Evolutionary conservation across 2,888 invertebrate species (phyloP), one percentile per base, ranked within the genome.

Genomic region (Agrochola macilenta): DNA sequence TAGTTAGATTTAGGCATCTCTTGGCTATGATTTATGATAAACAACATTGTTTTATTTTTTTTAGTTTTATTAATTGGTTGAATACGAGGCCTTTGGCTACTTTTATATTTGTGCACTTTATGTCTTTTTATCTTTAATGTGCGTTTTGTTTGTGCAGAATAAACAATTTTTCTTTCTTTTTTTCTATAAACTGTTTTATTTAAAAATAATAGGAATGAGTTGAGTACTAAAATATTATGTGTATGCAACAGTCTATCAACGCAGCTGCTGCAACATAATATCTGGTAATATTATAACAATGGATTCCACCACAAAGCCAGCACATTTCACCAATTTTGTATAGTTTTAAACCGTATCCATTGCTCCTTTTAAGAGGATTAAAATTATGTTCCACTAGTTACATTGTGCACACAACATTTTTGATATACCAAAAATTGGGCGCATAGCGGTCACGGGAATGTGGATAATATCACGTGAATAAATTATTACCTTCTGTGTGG

Each of bases 321-420:
- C 61, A 60, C 43, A 77, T 78, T 72, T 72, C 65, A 74, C 74
- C 57, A 79, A 83, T 60, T 71, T 72, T 74, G 73, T 68, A 73
- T 58, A 73, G 73, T 84, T 84, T 87, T 71, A 87, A 76, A 80
- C 58, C 30, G 46, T 84, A 30, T 71, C 14, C 69, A 87, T 76
- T 79, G 57, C 30, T 58, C n/a, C 30, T 70, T 61, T 71, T 65
- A 84, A 79, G 63, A 65, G 84, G 84, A 87, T 84, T 84, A 84
- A 87, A 84, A 84, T 87, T 76, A 79, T 79, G 8, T 65, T 8
- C 12, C 60, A 58, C 35, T 72, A 60, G 61, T 69, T 83, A 83
- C 77, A 72, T 71, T 73, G 69, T 63, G 74, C 58, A 54, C 60
- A 60, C 63, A 76, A 66, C 14, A 65, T 71, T 87, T 87, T 79